Base-by-base conservation (phyloP, 1,140 invertebrate genomes). In the Drosophila teissieri region DNA sequence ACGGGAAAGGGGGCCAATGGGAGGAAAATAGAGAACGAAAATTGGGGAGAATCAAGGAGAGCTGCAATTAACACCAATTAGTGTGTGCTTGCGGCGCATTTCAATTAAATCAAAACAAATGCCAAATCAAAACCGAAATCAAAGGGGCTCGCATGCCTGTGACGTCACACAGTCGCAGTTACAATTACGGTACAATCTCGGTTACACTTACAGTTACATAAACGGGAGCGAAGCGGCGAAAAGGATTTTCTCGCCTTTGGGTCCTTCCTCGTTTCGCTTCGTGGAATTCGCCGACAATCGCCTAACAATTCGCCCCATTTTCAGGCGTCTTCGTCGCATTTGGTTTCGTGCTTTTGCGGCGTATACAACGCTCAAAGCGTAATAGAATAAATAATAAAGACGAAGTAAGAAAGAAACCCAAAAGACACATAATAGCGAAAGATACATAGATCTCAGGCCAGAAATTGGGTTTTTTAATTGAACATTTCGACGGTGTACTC, bases 391-490 rank as follows among this genome's bases (percentile, higher is more conserved):
- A 65, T 45, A 78, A 72, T 45, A 73, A 72, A 68, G 67, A 53
- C 34, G 6, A 57, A 62, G 19, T 12, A 24, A 55, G 34, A 51
- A 49, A 63, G 44, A 36, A 63, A 36, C 22, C 27, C 52, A 57
- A 83, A 65, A 51, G 36, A 27, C 46, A 48, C 22, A 48, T 27
- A n/a, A 48, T 27, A 40, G 22, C 14, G 6, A 27, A 42, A 67
- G 37, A 42, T 31, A 56, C 36, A 54, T 31, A 56, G 58, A 54
- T 62, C 15, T 15, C 58, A 22, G 34, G 31, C 17, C 55, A 56
- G 45, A 81, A 81, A 82, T 69, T 82, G 49, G 75, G 75, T 75
- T 78, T 81, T 81, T 82, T 83, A 75, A 78, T 83, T 78, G 63
- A 70, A 75, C 58, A 63, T 83, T 83, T 80, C 40, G 48, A 24